These are phyloP conservation scores for Mellivora capensis DNA, from an alignment of 2,113 vertebrate species.

Conservation along the genomic window DNA sequence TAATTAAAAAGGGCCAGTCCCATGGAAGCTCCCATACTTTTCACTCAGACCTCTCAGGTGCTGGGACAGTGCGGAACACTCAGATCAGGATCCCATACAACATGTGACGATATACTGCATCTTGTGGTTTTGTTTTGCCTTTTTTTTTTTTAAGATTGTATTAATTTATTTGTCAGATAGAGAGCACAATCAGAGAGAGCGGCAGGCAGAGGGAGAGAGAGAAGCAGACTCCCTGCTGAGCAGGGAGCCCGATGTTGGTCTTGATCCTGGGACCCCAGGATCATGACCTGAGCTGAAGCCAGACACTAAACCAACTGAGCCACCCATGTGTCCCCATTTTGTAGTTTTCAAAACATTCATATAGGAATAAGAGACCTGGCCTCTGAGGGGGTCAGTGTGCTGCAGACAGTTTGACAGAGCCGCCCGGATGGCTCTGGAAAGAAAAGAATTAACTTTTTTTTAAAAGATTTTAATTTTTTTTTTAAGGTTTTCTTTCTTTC, in stretches of 20 bases:
- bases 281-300: no score
- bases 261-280: no score
- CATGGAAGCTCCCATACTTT: not conserved
- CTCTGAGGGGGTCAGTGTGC: not conserved
- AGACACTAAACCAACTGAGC: no score
- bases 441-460: not conserved
- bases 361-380: not conserved
- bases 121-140: not conserved
- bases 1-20: not conserved
- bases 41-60: not conserved
- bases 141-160: no score
- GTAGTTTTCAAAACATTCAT: not conserved
- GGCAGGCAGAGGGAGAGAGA: no score
- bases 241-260: no score
- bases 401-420: not conserved
- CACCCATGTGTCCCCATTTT: no score
- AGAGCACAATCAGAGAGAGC: no score
- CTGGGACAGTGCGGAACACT: not conserved
- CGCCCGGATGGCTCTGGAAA: not conserved
- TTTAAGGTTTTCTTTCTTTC: not conserved
- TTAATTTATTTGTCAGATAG: no score
- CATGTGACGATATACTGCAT: not conserved
- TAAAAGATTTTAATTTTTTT: no score
- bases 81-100: not conserved
- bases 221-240: no score